Percentiles rank a stretch among this genome's conserved stretches.
phyloP scores from a whole-genome alignment of 2,797 vertebrate species.

The Iguana delicatissima region DNA sequence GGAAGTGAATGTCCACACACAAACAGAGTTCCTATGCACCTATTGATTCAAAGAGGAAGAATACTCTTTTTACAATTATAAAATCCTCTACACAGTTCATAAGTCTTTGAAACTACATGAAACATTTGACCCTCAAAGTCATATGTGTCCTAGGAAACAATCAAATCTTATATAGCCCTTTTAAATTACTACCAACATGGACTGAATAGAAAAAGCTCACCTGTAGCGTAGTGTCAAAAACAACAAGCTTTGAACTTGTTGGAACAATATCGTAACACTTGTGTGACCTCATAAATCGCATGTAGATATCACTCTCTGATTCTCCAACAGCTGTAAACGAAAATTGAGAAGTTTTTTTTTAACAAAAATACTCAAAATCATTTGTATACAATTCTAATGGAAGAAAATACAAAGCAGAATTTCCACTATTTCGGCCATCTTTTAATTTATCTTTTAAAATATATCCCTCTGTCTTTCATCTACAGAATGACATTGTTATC shows the following conservation, averaged over 20 bases:
- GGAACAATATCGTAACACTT: constrained; percentile 98
- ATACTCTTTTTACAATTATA: not conserved
- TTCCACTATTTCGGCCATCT: not conserved
- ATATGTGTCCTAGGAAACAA: not conserved
- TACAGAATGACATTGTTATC: no score
- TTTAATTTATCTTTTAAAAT: not conserved
- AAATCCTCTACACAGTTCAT: not conserved
- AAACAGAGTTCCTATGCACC: not conserved
- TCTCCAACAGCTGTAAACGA: constrained; percentile 85
- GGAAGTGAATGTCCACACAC: not conserved
- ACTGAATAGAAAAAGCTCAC: constrained; percentile 79
- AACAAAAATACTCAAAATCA: constrained; percentile 1
- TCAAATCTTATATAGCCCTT: constrained; percentile 28
- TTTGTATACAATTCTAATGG: not conserved
- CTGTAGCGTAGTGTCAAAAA: constrained; percentile 97
- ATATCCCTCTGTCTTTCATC: constrained; percentile 13
- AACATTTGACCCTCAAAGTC: not conserved
- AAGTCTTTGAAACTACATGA: not conserved
- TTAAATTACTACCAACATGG: not conserved
- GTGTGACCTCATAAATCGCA: constrained; percentile 97
- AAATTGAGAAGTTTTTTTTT: not conserved
- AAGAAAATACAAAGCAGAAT: not conserved
- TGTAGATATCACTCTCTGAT: constrained; percentile 95
- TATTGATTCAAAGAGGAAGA: constrained; percentile 12
- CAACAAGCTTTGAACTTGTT: constrained; percentile 96